Percentiles rank a stretch among this genome's conserved stretches.
Conservation (phyloP, 2,888 invertebrate genomes). For the Coelogynopora nodosa region DNA sequence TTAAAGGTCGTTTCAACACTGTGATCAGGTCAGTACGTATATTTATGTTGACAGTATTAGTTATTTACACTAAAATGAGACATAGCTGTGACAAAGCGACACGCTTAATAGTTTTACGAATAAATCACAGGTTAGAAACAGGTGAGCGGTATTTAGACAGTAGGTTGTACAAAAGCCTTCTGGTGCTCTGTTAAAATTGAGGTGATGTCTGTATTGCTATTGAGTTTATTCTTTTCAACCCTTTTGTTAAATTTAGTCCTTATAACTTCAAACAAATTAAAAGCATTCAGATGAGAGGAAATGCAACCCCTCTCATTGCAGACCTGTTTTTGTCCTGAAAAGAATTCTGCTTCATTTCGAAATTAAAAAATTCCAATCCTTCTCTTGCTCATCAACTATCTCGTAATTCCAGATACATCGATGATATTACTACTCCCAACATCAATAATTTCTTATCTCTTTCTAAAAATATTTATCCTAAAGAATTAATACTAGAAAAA, state of each 20-base stretch:
- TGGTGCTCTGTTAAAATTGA: neutral
- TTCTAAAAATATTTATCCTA: neutral
- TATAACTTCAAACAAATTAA: too few relatives aligned
- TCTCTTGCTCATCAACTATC: neutral
- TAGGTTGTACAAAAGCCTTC: neutral
- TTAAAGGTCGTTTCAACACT: too few relatives aligned
- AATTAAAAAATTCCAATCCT: neutral
- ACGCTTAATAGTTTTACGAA: too few relatives aligned
- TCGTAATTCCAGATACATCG: neutral
- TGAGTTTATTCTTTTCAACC: neutral
- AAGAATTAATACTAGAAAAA: neutral
- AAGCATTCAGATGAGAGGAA: too few relatives aligned
- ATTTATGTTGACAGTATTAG: too few relatives aligned
- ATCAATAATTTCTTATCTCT: neutral
- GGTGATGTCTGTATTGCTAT: neutral
- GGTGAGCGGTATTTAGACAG: too few relatives aligned
- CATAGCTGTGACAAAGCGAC: neutral
- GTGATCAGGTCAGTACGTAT: too few relatives aligned
- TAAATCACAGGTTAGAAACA: too few relatives aligned
- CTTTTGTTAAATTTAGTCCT: too few relatives aligned
- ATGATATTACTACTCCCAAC: neutral
- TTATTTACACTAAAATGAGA: conserved; percentile 26
- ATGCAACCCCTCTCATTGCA: neutral
- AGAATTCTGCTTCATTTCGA: neutral
- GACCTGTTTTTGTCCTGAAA: neutral